These are phyloP conservation scores for Mormyrops attenuatus DNA, from an alignment of 2,797 vertebrate species.

Conservation along the genomic window DNA sequence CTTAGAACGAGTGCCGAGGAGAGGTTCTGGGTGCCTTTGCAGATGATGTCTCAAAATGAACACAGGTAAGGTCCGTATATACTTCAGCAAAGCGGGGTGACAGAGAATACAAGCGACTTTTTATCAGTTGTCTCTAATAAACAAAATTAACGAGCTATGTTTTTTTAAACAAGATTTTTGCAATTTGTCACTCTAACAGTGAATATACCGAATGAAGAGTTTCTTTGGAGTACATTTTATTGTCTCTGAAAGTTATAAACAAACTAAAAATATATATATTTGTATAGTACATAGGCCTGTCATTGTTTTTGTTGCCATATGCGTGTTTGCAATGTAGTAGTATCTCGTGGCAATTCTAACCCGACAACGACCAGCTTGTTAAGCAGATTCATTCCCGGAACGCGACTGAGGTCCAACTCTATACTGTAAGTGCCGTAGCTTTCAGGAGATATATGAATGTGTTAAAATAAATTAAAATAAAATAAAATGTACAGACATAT, in stretches of 20 bases:
- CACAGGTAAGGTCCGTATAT: constrained; percentile 53
- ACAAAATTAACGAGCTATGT: neutral
- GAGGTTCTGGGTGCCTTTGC: constrained; percentile 44
- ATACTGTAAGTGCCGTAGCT: neutral
- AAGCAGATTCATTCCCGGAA: neutral
- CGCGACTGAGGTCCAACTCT: neutral
- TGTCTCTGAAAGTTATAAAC: neutral
- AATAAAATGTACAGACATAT: neutral
- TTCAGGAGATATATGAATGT: neutral
- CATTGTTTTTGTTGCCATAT: neutral
- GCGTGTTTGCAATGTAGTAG: neutral
- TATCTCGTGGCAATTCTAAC: neutral
- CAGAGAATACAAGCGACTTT: neutral
- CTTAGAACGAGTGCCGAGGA: constrained; percentile 47
- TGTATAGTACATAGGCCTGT: neutral
- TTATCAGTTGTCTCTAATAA: neutral
- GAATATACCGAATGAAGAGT: neutral
- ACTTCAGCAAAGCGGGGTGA: neutral
- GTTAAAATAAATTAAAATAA: neutral
- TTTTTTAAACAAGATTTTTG: neutral
- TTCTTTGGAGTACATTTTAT: neutral
- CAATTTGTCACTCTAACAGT: neutral
- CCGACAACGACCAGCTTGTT: neutral
- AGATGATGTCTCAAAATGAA: constrained; percentile 68
- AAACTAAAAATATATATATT: neutral